Conservation (phyloP, 2,113 vertebrate species). For the Cynocephalus volans region DNA sequence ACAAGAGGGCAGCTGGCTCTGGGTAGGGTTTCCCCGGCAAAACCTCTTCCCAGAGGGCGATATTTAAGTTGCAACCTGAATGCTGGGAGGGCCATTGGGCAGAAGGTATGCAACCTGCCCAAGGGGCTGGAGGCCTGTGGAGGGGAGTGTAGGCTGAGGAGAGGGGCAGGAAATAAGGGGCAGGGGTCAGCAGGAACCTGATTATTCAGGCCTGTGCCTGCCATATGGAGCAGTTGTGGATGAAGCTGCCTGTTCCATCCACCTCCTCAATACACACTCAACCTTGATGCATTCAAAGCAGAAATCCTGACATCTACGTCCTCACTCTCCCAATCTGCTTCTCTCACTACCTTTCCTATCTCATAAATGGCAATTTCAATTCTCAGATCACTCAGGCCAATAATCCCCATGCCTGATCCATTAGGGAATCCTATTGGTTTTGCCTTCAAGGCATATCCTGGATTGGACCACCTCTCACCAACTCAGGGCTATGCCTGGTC, state of each 20-base stretch:
- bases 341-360: background rate
- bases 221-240: fast-evolving
- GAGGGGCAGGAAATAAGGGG: background rate
- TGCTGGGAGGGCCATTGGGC: background rate
- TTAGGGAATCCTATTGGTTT: background rate
- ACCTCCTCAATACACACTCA: background rate
- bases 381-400: background rate
- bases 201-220: too few relatives aligned
- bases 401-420: background rate
- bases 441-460: background rate
- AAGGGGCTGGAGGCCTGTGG: background rate
- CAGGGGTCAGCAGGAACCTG: background rate
- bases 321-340: background rate
- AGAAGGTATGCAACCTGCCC: background rate
- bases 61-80: background rate
- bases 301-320: background rate
- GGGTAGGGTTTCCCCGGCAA: background rate
- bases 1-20: too few relatives aligned
- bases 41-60: background rate
- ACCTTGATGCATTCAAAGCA: background rate
- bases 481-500: background rate
- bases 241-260: background rate
- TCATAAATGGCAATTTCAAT: background rate
- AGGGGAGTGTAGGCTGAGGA: fast-evolving
- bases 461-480: background rate